Evolutionary conservation across 2,888 invertebrate genomes (phyloP), one percentile per base, ranked within the genome.

Genomic region (Actias luna): DNA sequence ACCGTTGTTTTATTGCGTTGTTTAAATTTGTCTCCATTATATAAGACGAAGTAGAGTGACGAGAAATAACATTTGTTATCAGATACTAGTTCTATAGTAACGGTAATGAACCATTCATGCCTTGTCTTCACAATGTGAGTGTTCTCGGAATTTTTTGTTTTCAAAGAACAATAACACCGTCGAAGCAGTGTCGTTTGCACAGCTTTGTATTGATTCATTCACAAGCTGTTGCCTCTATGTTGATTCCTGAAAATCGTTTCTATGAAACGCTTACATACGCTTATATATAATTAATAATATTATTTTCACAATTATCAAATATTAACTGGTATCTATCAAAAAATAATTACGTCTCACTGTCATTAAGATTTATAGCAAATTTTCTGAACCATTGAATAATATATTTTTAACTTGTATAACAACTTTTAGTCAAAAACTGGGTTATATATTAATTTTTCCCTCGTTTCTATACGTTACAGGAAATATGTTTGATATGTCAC

Each of bases 131-230:
- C 46, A 62, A 33, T 62, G 58, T 60, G 31, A 22, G 35, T 35
- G 22, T 62, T 58, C 58, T 62, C 22, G 46, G 62, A 62, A 62
- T 46, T 12, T 46, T 39, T 33, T 60, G 35, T 60, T 50, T 18
- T 33, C 46, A 14, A 18, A 14, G 46, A 50, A 25, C 46, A 25
- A 60, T 60, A 60, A n/a, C n/a, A n/a, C 52, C 52, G 60, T 60
- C 33, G 22, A 60, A 29, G 60, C 25, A 7, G 31, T 50, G 29
- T 31, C 25, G 60, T 60, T 60, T 60, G 31, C 60, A 60, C 22
- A 50, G 60, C 50, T 46, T 60, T 60, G 60, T 60, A 31, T 31
- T 12, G 27, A 39, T 60, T 60, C 46, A 60, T 60, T 60, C 50
- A 46, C 60, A 39, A 60, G 25, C 31, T 22, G 33, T 52, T 50